Conservation (phyloP, 1,140 invertebrate genomes). For the Philotrypesis tridentata region DNA sequence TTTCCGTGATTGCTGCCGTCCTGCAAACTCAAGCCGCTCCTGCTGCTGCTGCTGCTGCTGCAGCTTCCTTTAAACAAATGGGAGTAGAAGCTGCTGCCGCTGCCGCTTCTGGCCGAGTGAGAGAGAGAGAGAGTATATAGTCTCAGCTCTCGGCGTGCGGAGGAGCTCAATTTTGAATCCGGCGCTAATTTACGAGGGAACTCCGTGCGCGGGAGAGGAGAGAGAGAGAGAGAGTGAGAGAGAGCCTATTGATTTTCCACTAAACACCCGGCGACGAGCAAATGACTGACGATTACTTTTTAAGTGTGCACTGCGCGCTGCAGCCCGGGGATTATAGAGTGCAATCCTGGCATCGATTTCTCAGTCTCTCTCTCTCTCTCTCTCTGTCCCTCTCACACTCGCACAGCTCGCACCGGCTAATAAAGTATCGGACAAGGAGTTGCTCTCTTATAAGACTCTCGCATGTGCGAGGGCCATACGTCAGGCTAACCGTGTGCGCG, state of each 20-base stretch:
- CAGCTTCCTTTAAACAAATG: conserved; percentile 17
- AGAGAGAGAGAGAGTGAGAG: too few relatives aligned
- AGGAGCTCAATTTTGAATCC: conserved; percentile 17
- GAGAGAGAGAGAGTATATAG: too few relatives aligned
- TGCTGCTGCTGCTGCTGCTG: too few relatives aligned
- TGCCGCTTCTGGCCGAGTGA: too few relatives aligned
- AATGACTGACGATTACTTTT: conserved; percentile 34
- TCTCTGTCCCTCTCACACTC: too few relatives aligned
- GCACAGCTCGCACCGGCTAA: too few relatives aligned
- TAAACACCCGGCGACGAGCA: conserved; percentile 15
- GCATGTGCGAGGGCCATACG: background rate
- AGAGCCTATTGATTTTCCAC: conserved; percentile 37
- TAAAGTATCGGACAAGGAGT: background rate
- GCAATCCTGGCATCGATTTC: conserved; percentile 15
- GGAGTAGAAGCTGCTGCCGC: background rate
- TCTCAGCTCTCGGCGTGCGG: background rate
- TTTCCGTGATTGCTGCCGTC: conserved; percentile 28
- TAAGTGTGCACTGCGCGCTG: background rate
- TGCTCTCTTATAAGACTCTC: background rate
- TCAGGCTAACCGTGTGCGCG: background rate
- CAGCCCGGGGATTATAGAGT: background rate
- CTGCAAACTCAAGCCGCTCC: background rate
- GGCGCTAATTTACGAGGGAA: conserved; percentile 20
- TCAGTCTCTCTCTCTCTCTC: too few relatives aligned
- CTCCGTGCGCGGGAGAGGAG: background rate